A percentile compares a stretch with the other conserved stretches of the same genome.
phyloP scores from a whole-genome alignment of 2,888 invertebrate genomes.

The Macaria liturata region DNA sequence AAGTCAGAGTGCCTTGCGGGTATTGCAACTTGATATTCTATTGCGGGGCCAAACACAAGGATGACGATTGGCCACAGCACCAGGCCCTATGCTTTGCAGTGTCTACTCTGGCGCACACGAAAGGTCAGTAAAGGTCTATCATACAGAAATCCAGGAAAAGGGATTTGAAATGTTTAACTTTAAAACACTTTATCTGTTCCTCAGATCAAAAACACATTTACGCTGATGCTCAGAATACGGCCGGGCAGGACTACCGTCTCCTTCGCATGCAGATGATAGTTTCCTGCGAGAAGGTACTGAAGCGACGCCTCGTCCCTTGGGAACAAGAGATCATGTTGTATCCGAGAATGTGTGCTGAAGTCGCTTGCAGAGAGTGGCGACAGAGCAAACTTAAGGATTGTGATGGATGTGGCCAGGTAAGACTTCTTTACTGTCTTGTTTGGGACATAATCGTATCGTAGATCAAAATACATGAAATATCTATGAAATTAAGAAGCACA shows the following conservation, averaged over 20 bases:
- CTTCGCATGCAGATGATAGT: constrained; percentile 85
- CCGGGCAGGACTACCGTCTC: constrained; percentile 84
- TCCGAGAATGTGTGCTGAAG: constrained; percentile 84
- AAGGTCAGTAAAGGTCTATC: constrained; percentile 59
- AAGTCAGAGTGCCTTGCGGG: constrained; percentile 59
- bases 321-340: constrained; percentile 88
- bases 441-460: no score
- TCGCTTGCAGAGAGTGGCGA: constrained; percentile 82
- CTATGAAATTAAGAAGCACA: no score
- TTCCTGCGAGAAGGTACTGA: constrained; percentile 82
- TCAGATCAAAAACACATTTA: constrained; percentile 82
- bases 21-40: constrained; percentile 86
- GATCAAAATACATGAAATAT: no score
- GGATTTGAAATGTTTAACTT: no score
- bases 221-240: constrained; percentile 68
- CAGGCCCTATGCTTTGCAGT: constrained; percentile 84
- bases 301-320: constrained; percentile 83
- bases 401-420: constrained; percentile 82
- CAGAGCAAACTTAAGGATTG: constrained; percentile 79
- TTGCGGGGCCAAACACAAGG: constrained; percentile 84
- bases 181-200: background rate
- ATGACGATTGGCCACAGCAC: constrained; percentile 82
- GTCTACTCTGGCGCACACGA: constrained; percentile 80
- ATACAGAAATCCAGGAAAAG: no score
- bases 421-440: background rate